Base-by-base conservation (phyloP, 2,797 vertebrate genomes). In the Lepilemur septentrionalis region DNA sequence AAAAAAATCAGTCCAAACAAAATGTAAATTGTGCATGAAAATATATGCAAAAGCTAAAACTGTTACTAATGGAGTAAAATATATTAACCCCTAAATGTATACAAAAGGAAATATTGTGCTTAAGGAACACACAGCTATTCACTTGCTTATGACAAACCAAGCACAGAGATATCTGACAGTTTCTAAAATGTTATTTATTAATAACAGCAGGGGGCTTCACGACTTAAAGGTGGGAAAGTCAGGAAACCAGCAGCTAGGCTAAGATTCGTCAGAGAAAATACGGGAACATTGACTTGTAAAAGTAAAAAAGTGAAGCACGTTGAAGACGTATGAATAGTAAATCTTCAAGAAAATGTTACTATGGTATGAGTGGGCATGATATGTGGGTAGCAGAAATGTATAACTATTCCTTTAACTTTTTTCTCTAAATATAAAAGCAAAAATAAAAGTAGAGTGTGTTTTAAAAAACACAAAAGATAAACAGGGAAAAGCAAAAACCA, bases 21-120 rank as follows among this genome's bases (percentile, higher is more conserved):
- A 94, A 84, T 59, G 43, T 84, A 87, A 97, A 61, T 91, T 92
- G 35, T 95, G 55, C 59, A 14, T 81, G 75, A 93, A 97, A 95
- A 95, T 95, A 92, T n/a, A 89, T 32, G 46, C 57, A 92, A 81
- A 90, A n/a, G 25, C 57, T 93, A 79, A 94, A 95, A 70, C 81
- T 46, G 48, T 89, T 91, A 65, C 43, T 15, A 85, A 85, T 83
- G 4, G 52, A 63, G 80, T 73, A 95, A 97, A 84, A 91, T 65
- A 61, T 17, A 50, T 95, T 89, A 88, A 81, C 61, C 43, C 91
- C 18, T 90, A 96, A 89, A 78, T 79, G 75, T 67, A 43, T 55
- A 91, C 55, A 92, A 80, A 86, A 93, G 63, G 70, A 96, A 82
- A 95, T 57, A n/a, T 18, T 28, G n/a, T 81, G 61, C 46, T 69